Evolutionary conservation across 2,113 vertebrate species (phyloP).

Genomic region (Thunnus maccoyii): DNA sequence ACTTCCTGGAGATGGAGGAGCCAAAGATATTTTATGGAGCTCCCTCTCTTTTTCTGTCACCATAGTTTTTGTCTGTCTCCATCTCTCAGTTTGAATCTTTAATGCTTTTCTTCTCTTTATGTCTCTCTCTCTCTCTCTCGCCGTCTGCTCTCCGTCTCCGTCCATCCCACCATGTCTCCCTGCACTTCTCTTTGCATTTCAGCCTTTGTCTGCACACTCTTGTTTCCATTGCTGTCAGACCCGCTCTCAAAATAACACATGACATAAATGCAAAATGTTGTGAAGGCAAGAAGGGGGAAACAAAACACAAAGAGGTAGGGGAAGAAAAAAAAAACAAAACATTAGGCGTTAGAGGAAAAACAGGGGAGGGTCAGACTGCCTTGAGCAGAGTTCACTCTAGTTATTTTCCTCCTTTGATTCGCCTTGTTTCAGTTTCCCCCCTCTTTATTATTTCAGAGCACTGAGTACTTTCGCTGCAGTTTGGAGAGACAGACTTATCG

Average conservation of each 20-base stretch:
- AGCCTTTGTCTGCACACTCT: slow-evolving; percentile 27
- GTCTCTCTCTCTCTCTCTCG: slow-evolving; percentile 1
- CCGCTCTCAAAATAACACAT: slow-evolving; percentile 42
- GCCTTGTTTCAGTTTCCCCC: slow-evolving; percentile 39
- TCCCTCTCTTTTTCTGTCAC: slow-evolving; percentile 22
- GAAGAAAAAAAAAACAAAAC: neutral
- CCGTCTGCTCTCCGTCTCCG: slow-evolving; percentile 14
- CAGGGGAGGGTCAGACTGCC: slow-evolving; percentile 46
- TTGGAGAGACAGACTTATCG: slow-evolving; percentile 65
- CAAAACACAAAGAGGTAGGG: slow-evolving; percentile 20
- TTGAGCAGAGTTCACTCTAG: slow-evolving; percentile 53
- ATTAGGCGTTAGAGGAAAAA: slow-evolving; percentile 28
- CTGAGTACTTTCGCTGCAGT: slow-evolving; percentile 61
- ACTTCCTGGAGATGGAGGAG: neutral
- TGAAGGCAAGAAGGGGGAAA: neutral
- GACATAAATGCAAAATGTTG: slow-evolving; percentile 54
- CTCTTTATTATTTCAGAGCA: slow-evolving; percentile 65
- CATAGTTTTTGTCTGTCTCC: slow-evolving; percentile 37
- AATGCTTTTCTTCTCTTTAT: slow-evolving; percentile 32
- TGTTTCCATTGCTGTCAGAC: slow-evolving; percentile 44
- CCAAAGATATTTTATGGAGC: slow-evolving; percentile 3
- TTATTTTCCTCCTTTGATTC: slow-evolving; percentile 63
- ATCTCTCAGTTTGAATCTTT: slow-evolving; percentile 51
- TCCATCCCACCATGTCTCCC: slow-evolving; percentile 26
- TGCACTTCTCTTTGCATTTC: slow-evolving; percentile 16